phyloP scores from a whole-genome alignment of 2,888 invertebrate genomes.

The Hyles lineata region DNA sequence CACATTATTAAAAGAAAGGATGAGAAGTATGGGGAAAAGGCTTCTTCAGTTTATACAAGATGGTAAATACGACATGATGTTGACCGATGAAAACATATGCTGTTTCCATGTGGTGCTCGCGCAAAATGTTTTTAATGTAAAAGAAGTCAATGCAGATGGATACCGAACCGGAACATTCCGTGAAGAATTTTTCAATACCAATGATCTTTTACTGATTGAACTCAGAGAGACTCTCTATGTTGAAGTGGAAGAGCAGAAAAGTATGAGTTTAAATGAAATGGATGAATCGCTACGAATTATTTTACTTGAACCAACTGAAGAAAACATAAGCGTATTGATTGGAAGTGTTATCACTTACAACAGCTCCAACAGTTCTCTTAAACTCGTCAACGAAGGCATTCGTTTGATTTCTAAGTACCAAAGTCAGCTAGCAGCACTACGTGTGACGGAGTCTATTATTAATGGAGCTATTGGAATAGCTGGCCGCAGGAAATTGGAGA shows the following conservation, averaged over 20 bases:
- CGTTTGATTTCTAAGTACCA: not conserved
- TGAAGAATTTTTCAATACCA: constrained; percentile 13
- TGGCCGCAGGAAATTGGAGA: not conserved
- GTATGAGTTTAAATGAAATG: not conserved
- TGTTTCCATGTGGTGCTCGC: constrained; percentile 17
- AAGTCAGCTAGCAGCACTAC: not conserved
- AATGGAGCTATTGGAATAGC: not conserved
- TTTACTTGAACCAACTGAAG: constrained; percentile 3
- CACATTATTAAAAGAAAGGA: not conserved
- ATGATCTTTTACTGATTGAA: not conserved
- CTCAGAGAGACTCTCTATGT: not conserved
- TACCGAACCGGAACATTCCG: not conserved
- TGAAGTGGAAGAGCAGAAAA: not conserved
- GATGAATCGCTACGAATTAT: not conserved
- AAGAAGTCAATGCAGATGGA: not conserved
- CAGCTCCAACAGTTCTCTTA: not conserved
- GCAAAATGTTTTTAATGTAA: not conserved
- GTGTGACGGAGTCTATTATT: not conserved
- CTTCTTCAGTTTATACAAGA: not conserved
- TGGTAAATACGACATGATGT: constrained; percentile 14
- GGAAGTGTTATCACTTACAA: not conserved
- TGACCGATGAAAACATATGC: not conserved
- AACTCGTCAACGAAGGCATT: not conserved
- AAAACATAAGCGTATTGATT: not conserved
- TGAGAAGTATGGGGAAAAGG: constrained; percentile 2